phyloP scores from a whole-genome alignment of 2,797 vertebrate genomes.

The Muraenolepis orangiensis region DNA sequence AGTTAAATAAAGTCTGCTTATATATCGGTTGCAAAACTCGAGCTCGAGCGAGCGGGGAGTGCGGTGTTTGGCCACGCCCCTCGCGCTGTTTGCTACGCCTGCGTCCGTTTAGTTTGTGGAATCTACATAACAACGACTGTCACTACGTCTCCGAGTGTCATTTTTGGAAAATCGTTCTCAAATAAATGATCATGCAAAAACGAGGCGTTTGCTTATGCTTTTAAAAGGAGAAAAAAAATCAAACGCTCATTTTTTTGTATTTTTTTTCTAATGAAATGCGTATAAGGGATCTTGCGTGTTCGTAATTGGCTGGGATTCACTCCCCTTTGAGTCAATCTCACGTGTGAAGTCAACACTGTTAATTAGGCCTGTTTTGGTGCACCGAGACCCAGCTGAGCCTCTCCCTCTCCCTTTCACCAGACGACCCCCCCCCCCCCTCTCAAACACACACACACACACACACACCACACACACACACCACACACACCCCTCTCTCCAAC shows the following conservation, averaged over 20 bases:
- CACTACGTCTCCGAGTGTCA: background rate
- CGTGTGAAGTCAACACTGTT: conserved; percentile 74
- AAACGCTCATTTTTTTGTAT: background rate
- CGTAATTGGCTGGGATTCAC: conserved; percentile 73
- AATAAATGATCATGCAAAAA: background rate
- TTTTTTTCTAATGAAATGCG: conserved; percentile 59
- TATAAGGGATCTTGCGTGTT: conserved; percentile 68
- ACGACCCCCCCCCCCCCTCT: too few relatives aligned
- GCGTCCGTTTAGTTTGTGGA: too few relatives aligned
- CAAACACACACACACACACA: background rate
- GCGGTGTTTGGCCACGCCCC: background rate
- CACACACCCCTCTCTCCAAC: too few relatives aligned
- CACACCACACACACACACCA: conserved; percentile 5
- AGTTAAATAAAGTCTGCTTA: background rate
- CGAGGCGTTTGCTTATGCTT: background rate
- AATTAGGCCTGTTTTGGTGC: conserved; percentile 77
- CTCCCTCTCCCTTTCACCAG: conserved; percentile 43
- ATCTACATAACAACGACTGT: too few relatives aligned
- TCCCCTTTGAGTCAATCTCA: conserved; percentile 76
- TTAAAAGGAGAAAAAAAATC: conserved; percentile 50
- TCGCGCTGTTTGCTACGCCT: background rate
- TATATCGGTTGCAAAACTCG: background rate
- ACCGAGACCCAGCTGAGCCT: conserved; percentile 73
- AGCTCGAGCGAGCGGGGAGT: background rate
- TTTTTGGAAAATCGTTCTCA: background rate